A percentile compares a stretch with the other conserved stretches of the same genome.
phyloP scores from a whole-genome alignment of 1,140 invertebrate species.

The Carcinoscorpius rotundicauda region DNA sequence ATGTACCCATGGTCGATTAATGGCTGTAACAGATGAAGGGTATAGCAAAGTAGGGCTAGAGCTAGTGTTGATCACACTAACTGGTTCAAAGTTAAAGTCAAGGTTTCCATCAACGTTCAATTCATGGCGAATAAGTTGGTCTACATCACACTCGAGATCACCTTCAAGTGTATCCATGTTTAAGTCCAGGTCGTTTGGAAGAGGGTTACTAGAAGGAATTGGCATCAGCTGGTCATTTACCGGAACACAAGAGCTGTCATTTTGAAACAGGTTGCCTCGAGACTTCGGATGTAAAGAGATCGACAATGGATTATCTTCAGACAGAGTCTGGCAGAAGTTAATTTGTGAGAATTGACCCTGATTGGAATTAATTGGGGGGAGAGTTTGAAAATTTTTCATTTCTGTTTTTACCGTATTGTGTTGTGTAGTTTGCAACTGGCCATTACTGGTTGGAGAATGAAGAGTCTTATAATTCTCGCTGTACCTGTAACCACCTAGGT shows the following conservation, averaged over 20 bases:
- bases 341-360: too few species aligned
- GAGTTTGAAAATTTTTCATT: too few species aligned
- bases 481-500: background rate
- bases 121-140: constrained; percentile 88
- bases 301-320: too few species aligned
- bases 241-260: too few species aligned
- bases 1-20: constrained; percentile 1
- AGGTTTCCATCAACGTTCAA: constrained; percentile 75
- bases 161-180: constrained; percentile 67
- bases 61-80: background rate
- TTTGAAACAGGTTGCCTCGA: too few species aligned
- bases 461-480: background rate
- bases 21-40: background rate
- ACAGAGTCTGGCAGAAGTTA: too few species aligned
- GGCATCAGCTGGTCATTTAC: too few species aligned
- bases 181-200: constrained; percentile 52
- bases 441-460: too few species aligned
- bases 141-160: constrained; percentile 84
- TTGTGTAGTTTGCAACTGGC: too few species aligned
- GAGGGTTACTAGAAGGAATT: constrained; percentile 5
- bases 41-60: background rate
- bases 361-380: constrained; percentile 7
- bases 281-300: too few species aligned
- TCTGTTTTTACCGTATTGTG: background rate
- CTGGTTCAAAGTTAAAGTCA: constrained; percentile 69